Percentiles rank a stretch among this genome's conserved stretches.
Conservation (phyloP, 1,140 invertebrate genomes). For the Lysiphlebus fabarum region DNA sequence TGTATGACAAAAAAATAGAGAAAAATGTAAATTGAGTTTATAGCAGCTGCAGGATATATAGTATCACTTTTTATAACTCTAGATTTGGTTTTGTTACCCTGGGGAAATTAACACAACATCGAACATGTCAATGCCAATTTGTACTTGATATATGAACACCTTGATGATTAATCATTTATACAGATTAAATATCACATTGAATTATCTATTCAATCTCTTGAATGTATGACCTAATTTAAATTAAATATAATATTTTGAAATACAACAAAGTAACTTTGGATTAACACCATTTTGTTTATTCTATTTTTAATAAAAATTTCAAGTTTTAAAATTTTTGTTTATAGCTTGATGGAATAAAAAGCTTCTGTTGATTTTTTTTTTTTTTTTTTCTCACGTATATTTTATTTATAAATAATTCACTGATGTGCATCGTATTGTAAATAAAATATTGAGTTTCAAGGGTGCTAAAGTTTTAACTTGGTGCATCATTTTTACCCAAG, state of each 20-base stretch:
- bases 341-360: too few relatives aligned
- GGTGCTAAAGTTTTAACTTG: conserved; percentile 6
- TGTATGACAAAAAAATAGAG: too few relatives aligned
- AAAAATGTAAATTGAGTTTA: not conserved
- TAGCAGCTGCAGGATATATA: not conserved
- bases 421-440: conserved; percentile 17
- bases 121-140: conserved; percentile 28
- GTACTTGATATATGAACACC: not conserved
- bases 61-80: conserved; percentile 14
- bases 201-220: too few relatives aligned
- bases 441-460: conserved; percentile 14
- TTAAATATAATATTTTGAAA: too few relatives aligned
- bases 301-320: too few relatives aligned
- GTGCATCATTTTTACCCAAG: conserved; percentile 5
- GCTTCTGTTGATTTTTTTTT: too few relatives aligned
- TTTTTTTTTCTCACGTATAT: not conserved
- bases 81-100: conserved; percentile 17
- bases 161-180: conserved; percentile 15
- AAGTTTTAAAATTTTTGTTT: too few relatives aligned
- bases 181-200: too few relatives aligned
- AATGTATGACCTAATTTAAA: too few relatives aligned
- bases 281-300: too few relatives aligned
- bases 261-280: too few relatives aligned
- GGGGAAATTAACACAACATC: conserved; percentile 26
- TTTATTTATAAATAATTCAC: not conserved